Conservation (phyloP, 2,113 vertebrate genomes). For the Carassius carassius region DNA sequence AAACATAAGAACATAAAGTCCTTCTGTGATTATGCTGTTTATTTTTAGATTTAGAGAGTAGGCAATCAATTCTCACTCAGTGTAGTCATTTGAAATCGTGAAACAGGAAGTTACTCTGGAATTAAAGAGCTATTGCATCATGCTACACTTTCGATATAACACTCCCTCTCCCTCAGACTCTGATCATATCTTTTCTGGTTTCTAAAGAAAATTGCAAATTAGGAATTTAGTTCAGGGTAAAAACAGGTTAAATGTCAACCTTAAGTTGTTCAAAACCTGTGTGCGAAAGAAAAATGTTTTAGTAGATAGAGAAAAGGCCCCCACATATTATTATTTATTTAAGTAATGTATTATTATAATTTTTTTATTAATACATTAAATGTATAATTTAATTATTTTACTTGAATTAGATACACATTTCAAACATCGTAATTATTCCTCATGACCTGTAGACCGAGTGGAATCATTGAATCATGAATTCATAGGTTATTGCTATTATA, state of each 20-base stretch:
- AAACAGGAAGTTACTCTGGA: conserved; percentile 2
- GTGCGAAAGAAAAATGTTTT: background rate
- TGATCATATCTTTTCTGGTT: conserved; percentile 17
- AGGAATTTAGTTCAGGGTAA: conserved; percentile 21
- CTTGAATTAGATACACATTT: background rate
- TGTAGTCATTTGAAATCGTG: background rate
- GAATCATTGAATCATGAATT: background rate
- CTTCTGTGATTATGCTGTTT: background rate
- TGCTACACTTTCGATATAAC: conserved; percentile 31
- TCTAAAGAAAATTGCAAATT: conserved; percentile 11
- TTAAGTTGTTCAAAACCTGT: background rate
- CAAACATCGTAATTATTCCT: background rate
- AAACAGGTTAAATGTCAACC: background rate
- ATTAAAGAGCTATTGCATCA: conserved; percentile 39
- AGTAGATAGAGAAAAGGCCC: background rate
- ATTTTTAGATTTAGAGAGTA: background rate
- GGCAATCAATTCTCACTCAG: background rate
- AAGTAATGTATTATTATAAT: background rate
- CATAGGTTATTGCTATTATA: background rate
- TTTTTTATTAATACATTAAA: no score
- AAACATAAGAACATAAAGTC: background rate
- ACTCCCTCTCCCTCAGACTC: conserved; percentile 43
- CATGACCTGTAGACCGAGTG: no score
- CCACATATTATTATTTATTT: background rate
- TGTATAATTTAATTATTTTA: background rate